Evolutionary conservation across 2,888 invertebrate species (phyloP).

Genomic region (Sialis fuliginosa): DNA sequence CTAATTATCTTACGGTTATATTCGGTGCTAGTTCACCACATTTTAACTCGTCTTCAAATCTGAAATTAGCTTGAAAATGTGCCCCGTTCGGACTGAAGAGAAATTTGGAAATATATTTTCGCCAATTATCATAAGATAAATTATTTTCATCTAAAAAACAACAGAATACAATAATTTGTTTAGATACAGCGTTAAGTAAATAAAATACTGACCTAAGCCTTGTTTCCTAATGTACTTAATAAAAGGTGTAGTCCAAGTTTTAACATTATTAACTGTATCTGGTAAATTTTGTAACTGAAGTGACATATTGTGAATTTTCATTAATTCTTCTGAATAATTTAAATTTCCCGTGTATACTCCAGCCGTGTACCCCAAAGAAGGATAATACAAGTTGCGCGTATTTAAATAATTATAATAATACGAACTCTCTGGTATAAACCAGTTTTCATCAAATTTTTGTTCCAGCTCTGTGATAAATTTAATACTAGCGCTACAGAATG

Average conservation of each 20-base stretch:
- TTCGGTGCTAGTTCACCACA: constrained; percentile 42
- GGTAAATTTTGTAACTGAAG: constrained; percentile 31
- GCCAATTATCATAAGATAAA: constrained; percentile 36
- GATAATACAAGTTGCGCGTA: constrained; percentile 40
- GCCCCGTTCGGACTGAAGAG: constrained; percentile 50
- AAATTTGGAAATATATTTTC: constrained; percentile 46
- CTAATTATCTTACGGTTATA: background rate
- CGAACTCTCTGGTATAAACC: constrained; percentile 58
- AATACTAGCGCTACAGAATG: constrained; percentile 40
- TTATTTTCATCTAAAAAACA: constrained; percentile 24
- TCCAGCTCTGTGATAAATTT: constrained; percentile 43
- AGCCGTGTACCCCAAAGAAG: constrained; percentile 42
- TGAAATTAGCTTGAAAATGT: constrained; percentile 47
- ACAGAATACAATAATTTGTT: constrained; percentile 7
- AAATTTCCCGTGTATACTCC: constrained; percentile 47
- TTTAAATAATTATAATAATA: constrained; percentile 43
- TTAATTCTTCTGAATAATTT: constrained; percentile 43
- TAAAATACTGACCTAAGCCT: constrained; percentile 1
- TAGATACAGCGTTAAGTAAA: constrained; percentile 6
- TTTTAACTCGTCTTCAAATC: constrained; percentile 35
- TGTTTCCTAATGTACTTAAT: constrained; percentile 33
- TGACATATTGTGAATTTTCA: constrained; percentile 34
- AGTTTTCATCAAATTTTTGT: constrained; percentile 61
- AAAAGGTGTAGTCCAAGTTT: constrained; percentile 49
- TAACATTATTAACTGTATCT: constrained; percentile 33